Conservation (phyloP, 2,888 invertebrate genomes). For the Lamellibrachia satsuma region DNA sequence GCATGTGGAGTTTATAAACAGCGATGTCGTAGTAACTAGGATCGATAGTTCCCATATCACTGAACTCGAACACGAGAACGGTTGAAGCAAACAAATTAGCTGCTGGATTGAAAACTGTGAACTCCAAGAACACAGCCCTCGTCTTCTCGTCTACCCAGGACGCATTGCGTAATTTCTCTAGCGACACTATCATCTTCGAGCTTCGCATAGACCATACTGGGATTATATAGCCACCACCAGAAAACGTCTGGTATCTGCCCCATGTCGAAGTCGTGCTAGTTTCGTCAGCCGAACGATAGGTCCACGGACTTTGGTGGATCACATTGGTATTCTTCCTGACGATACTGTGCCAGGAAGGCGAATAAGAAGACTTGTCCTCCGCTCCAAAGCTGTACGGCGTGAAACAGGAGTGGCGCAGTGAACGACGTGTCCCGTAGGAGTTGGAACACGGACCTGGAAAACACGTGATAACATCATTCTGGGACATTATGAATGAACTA, state of each 20-base stretch:
- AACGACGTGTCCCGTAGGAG: not conserved
- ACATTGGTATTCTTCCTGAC: not conserved
- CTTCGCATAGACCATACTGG: not conserved
- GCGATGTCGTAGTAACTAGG: not conserved
- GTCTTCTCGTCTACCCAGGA: not conserved
- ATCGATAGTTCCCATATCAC: not conserved
- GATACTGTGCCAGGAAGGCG: not conserved
- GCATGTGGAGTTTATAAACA: not conserved
- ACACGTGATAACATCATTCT: not conserved
- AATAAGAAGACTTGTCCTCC: not conserved
- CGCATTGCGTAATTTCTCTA: not conserved
- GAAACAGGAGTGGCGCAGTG: not conserved
- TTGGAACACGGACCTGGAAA: not conserved
- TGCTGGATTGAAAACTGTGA: not conserved
- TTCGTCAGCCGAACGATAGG: not conserved
- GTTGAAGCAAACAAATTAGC: not conserved
- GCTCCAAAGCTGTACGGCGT: constrained; percentile 5
- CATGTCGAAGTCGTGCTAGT: not conserved
- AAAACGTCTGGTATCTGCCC: not conserved
- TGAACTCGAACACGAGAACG: not conserved
- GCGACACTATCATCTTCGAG: not conserved
- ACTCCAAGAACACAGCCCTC: not conserved
- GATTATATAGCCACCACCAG: not conserved
- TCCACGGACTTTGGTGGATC: not conserved
- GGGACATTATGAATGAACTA: not conserved